Percentiles rank a stretch among this genome's conserved stretches.
phyloP scores from a whole-genome alignment of 2,113 vertebrate genomes.

The Balaenoptera acutorostrata region DNA sequence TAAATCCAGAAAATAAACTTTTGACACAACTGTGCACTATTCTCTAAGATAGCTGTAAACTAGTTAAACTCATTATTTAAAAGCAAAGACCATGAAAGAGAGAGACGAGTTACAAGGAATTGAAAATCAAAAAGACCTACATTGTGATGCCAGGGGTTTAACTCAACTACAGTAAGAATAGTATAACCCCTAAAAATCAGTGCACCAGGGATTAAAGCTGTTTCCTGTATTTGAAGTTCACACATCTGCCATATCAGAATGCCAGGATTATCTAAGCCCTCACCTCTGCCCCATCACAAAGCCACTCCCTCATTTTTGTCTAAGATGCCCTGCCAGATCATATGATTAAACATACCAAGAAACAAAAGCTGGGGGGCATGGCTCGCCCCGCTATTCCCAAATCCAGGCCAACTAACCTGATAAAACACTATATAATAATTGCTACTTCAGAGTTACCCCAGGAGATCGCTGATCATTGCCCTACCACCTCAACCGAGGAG shows the following conservation, averaged over 20 bases:
- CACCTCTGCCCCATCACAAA: background rate
- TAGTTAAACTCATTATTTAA: conserved; percentile 23
- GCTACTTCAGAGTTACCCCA: background rate
- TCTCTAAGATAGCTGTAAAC: background rate
- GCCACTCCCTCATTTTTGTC: background rate
- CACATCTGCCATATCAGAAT: background rate
- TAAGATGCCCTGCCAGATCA: background rate
- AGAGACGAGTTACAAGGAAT: background rate
- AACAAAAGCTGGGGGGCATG: background rate
- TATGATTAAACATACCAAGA: background rate
- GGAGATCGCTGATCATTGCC: background rate
- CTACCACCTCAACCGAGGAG: background rate
- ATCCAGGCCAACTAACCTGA: background rate
- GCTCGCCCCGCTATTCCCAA: background rate
- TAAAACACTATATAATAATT: background rate
- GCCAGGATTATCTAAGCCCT: background rate
- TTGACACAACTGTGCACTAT: background rate
- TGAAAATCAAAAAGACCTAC: background rate
- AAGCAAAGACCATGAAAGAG: background rate
- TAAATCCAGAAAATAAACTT: conserved; percentile 25
- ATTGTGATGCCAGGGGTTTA: background rate
- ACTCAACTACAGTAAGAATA: background rate
- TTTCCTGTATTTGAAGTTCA: background rate
- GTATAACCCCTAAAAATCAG: background rate
- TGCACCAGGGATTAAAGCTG: background rate